Evolutionary conservation across 1,140 invertebrate genomes (phyloP), one percentile per base, ranked within the genome.

Genomic region (Megathymus violae): DNA sequence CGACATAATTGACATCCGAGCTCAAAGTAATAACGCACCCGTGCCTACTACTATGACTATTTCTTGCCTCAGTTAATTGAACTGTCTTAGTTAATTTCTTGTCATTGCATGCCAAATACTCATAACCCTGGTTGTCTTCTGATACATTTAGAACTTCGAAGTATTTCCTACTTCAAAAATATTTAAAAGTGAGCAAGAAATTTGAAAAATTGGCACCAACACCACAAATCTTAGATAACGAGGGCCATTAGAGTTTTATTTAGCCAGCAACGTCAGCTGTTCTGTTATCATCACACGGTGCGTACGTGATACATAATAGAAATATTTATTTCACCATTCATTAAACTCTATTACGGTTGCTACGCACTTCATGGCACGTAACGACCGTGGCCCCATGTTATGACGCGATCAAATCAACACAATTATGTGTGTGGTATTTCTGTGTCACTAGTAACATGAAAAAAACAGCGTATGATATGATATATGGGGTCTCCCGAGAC

Each of bases 161-260:
- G 9, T 31, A 31, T 25, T 25, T 25, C 22, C 22, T 25, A 25
- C 3, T 25, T 25, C 22, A 25, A 25, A 25, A 6, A 25, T 25
- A 25, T 25, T 25, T 25, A 25, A 36, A 36, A 10, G 14, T 40
- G 14, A 1, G n/a, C 11, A 9, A 43, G 40, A 43, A 43, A 43
- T 43, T 43, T 17, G 14, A 50, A 50, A 50, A 50, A 50, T 50
- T 50, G 46, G 46, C 46, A 56, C 16, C 34, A 9, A 41, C 22
- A 31, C 38, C 22, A 31, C n/a, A 19, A 43, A 56, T 56, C 52
- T 56, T 56, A 43, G 52, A 56, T 43, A 56, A 56, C 51, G 38
- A 13, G 17, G 19, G 51, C 40, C 51, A 27, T 19, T 54, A 54
- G 51, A 19, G 14, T 38, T 54, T 41, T 54, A 54, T 54, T 54